phyloP scores from a whole-genome alignment of 1,140 invertebrate species.

The Sycophila sp. region DNA sequence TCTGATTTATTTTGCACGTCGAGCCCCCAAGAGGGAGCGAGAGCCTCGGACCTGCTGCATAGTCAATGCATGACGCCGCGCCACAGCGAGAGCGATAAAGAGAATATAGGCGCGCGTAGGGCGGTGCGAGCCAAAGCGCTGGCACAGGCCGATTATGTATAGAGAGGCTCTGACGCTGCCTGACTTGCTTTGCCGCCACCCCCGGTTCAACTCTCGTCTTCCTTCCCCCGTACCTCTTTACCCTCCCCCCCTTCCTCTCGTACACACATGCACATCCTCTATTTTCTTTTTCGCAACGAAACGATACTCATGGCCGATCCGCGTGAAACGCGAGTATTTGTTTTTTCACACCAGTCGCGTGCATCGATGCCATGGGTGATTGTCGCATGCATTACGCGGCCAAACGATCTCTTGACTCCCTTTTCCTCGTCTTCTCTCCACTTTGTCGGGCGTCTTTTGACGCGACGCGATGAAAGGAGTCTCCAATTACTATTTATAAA shows the following conservation, averaged over 20 bases:
- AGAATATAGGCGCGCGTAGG: neutral
- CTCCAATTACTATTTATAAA: too few species aligned
- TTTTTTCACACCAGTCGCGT: neutral
- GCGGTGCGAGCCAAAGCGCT: neutral
- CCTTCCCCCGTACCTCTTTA: too few species aligned
- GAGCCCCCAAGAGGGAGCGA: neutral
- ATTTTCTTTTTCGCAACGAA: neutral
- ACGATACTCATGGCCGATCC: neutral
- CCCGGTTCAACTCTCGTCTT: too few species aligned
- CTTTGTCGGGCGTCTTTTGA: too few species aligned
- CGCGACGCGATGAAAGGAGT: too few species aligned
- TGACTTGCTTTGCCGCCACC: neutral
- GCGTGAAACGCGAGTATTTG: neutral
- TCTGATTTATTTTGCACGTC: slow-evolving; percentile 12
- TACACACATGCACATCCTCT: neutral
- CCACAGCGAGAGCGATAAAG: neutral
- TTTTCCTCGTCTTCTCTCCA: too few species aligned
- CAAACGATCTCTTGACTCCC: too few species aligned
- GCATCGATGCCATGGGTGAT: neutral
- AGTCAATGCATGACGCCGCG: neutral
- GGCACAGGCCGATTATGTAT: neutral
- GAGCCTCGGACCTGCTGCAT: slow-evolving; percentile 4
- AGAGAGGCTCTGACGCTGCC: too few species aligned
- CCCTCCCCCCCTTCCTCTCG: too few species aligned
- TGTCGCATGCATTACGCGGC: too few species aligned